Evolutionary conservation across 2,113 vertebrate species (phyloP).

Genomic region (Morphnarchus princeps): DNA sequence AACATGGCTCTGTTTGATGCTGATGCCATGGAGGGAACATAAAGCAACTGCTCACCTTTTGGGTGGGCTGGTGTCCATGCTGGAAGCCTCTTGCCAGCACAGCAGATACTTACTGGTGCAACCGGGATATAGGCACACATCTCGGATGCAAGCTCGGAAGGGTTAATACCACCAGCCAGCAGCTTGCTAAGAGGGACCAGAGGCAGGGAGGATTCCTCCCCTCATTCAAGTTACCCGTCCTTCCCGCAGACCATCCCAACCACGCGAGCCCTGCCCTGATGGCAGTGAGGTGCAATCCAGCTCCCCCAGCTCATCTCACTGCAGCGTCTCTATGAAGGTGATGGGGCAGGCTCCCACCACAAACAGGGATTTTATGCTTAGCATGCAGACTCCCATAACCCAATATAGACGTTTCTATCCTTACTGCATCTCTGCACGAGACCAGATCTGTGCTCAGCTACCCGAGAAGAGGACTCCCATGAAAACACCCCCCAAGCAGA

Average conservation of each 20-base stretch:
- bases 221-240: not conserved
- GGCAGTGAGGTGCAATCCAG: not conserved
- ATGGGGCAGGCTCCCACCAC: not conserved
- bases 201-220: not conserved
- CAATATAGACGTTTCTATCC: accelerated
- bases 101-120: accelerated
- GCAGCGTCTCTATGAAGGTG: not conserved
- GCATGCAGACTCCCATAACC: not conserved
- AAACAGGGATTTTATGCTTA: not conserved
- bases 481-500: not conserved
- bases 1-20: not conserved
- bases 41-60: not conserved
- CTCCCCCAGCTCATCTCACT: not conserved
- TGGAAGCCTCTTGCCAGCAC: not conserved
- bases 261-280: accelerated
- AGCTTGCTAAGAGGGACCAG: not conserved
- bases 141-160: not conserved
- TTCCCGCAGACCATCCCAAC: not conserved
- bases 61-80: not conserved
- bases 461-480: not conserved
- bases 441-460: not conserved
- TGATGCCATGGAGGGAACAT: not conserved
- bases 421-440: not conserved
- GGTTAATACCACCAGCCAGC: not conserved
- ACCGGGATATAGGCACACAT: not conserved